These are phyloP conservation scores for Danionella dracula DNA, from an alignment of 2,797 vertebrate genomes.

Conservation along the genomic window DNA sequence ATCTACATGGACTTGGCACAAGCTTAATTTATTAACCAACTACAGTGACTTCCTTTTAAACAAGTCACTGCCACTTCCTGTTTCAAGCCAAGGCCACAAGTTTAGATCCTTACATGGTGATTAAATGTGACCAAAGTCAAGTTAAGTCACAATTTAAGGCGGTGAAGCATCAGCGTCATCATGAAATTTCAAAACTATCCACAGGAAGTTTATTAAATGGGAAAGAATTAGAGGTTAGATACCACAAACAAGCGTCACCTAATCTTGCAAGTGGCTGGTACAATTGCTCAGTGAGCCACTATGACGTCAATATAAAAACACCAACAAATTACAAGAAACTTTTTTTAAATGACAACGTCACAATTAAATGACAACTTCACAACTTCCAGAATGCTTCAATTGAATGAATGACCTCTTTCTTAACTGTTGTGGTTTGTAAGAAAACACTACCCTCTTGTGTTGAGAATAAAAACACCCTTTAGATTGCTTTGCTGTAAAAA, in stretches of 20 bases:
- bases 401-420: not conserved
- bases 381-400: not conserved
- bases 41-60: slow-evolving; percentile 67
- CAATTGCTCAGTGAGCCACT: not conserved
- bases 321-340: not conserved
- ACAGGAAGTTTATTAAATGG: not conserved
- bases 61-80: slow-evolving; percentile 87
- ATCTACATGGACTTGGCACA: too few relatives aligned
- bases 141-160: not conserved
- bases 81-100: slow-evolving; percentile 66
- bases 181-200: not conserved
- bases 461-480: too few relatives aligned
- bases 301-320: not conserved
- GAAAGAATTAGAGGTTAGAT: not conserved
- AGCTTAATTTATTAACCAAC: slow-evolving; percentile 46
- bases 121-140: slow-evolving; percentile 4
- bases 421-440: too few relatives aligned
- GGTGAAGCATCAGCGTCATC: not conserved
- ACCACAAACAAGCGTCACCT: not conserved
- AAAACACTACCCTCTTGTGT: too few relatives aligned
- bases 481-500: too few relatives aligned
- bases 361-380: not conserved
- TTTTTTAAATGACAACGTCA: not conserved
- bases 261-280: not conserved
- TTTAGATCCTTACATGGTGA: slow-evolving; percentile 73